A percentile compares a stretch with the other conserved stretches of the same genome.
Conservation (phyloP, 2,888 invertebrate species). For the Rotaria socialis region DNA sequence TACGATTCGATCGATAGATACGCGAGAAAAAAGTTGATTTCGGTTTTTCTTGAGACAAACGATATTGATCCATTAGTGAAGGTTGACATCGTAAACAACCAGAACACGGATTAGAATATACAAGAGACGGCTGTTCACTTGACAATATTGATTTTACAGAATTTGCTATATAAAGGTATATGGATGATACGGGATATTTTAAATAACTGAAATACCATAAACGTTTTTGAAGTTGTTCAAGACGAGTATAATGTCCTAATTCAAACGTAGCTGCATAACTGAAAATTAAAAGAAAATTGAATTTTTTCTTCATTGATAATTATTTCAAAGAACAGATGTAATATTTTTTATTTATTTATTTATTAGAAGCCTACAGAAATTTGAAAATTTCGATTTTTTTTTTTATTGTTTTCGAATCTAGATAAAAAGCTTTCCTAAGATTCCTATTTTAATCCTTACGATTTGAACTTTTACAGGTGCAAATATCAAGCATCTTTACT, state of each 20-base stretch:
- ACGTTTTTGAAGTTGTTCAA: slow-evolving; percentile 26
- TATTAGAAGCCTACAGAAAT: too few relatives aligned
- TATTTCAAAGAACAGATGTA: too few relatives aligned
- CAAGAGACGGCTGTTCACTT: not conserved
- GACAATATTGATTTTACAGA: not conserved
- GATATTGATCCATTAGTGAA: not conserved
- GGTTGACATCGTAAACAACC: slow-evolving; percentile 30
- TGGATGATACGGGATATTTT: slow-evolving; percentile 12
- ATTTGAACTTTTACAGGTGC: too few relatives aligned
- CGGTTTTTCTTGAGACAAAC: not conserved
- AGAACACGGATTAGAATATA: slow-evolving; percentile 2
- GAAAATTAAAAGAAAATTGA: not conserved
- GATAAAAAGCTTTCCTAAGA: too few relatives aligned
- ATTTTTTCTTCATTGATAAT: too few relatives aligned
- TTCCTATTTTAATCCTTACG: too few relatives aligned
- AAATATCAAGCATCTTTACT: too few relatives aligned
- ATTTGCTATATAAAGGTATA: not conserved
- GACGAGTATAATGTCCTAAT: not conserved
- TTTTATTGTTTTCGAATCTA: too few relatives aligned
- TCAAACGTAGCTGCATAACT: slow-evolving; percentile 22
- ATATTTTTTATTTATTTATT: too few relatives aligned
- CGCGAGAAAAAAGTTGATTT: not conserved
- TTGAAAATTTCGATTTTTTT: too few relatives aligned
- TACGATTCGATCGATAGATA: slow-evolving; percentile 21
- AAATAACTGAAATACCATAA: slow-evolving; percentile 28